phyloP scores from a whole-genome alignment of 2,113 vertebrate species.

The Eurystomus gularis region DNA sequence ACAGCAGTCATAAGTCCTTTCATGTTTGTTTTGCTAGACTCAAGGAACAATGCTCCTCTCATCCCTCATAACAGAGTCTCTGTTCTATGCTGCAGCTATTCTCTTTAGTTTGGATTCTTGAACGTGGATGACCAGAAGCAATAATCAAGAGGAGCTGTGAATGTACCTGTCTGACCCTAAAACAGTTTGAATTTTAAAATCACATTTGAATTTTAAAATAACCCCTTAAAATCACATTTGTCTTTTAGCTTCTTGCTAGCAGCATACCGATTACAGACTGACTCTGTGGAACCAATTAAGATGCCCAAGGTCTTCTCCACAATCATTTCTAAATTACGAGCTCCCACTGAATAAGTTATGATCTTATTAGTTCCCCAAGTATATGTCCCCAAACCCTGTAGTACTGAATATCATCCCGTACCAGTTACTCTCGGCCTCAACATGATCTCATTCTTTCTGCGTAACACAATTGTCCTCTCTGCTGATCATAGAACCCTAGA shows the following conservation, averaged over 20 bases:
- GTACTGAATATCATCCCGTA: neutral
- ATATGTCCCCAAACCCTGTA: neutral
- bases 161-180: neutral
- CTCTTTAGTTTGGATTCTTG: neutral
- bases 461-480: no score
- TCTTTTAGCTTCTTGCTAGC: neutral
- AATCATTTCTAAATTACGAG: neutral
- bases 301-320: neutral
- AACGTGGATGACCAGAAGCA: neutral
- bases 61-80: neutral
- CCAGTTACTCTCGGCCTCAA: rapidly evolving
- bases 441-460: neutral
- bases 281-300: neutral
- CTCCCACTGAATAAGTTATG: neutral
- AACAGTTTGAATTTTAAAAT: neutral
- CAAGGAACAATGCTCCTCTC: neutral
- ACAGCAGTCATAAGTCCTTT: neutral
- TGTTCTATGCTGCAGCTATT: neutral
- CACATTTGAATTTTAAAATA: neutral
- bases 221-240: neutral
- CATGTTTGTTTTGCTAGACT: neutral
- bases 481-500: neutral
- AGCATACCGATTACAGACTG: neutral
- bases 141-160: neutral
- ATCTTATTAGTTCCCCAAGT: neutral